Evolutionary conservation across 2,797 vertebrate species (phyloP), one percentile per base, ranked within the genome.

Genomic region (Menidia menidia): DNA sequence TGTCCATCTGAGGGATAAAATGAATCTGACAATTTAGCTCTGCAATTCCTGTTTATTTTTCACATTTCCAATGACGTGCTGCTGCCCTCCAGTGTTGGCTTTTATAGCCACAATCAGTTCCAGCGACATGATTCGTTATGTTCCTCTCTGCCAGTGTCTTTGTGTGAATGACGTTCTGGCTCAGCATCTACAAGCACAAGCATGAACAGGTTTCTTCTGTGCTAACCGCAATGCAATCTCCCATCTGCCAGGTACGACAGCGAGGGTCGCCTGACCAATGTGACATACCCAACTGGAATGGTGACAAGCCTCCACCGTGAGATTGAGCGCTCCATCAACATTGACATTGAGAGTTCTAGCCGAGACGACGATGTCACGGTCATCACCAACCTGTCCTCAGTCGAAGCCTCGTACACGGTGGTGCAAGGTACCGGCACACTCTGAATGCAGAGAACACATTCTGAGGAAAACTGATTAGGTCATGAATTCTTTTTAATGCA

Each of bases 311-410:
- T 99, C 78, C 98, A 98, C 91, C 93, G 98, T 30, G 97, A 99
- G 89, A 99, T 99, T 75, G 98, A 99, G 80, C 97, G 97, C 80
- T 98, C 97, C 82, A 99, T 99, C 94, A 99, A 97, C 92, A 97
- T 99, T 55, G 97, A 99, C 93, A 97, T 99, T 5, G 97, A 99
- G 93, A 98, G 97, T 91, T 99, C 98, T 77, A 97, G 97, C 92
- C 94, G 97, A 64, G 98, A 99, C 44, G 98, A 99, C 30, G 98
- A 99, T 13, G 95, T 99, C 92, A 99, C 97, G 0, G 97, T 99
- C 87, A 97, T 98, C 92, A 99, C 98, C 88, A 99, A 99, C 91
- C 95, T 99, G 57, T 99, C 98, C 35, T 98, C 97, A 0, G 97
- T 98, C 15, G 98, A 99, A 85, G 97, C 97, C 50, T 99, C 98